These are phyloP conservation scores for Aldrovandia affinis DNA, from an alignment of 2,797 vertebrate species.

Conservation along the genomic window DNA sequence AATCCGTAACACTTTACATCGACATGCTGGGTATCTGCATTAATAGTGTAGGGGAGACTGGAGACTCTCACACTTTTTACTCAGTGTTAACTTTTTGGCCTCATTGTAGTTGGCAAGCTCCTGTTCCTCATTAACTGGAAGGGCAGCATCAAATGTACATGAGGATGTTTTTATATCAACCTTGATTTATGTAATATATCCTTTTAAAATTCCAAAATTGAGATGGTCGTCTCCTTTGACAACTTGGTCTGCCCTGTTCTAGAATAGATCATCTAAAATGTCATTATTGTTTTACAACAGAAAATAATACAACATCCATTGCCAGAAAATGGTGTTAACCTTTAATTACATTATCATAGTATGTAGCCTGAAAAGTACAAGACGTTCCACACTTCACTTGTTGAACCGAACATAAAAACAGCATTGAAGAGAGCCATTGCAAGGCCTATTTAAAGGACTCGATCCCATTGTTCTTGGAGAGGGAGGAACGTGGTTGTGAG, in stretches of 20 bases:
- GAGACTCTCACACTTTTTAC: conserved; percentile 7
- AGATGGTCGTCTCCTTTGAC: background rate
- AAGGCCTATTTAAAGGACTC: too few species aligned
- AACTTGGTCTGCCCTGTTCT: background rate
- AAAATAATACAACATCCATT: background rate
- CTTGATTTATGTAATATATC: background rate
- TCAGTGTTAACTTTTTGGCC: background rate
- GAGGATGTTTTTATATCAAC: background rate
- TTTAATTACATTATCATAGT: background rate
- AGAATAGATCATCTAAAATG: background rate
- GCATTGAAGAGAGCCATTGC: too few species aligned
- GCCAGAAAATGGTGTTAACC: too few species aligned
- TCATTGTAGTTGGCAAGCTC: background rate
- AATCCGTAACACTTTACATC: background rate
- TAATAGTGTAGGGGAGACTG: background rate
- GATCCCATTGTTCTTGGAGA: too few species aligned
- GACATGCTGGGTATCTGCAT: background rate
- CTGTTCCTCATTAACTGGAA: background rate
- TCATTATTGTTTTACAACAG: background rate
- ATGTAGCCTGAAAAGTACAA: background rate
- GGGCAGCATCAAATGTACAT: background rate
- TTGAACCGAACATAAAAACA: too few species aligned
- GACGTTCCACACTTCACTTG: too few species aligned
- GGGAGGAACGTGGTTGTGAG: too few species aligned
- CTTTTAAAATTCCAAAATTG: too few species aligned